Evolutionary conservation across 2,888 invertebrate genomes (phyloP).

Genomic region (Byasa hedistus): DNA sequence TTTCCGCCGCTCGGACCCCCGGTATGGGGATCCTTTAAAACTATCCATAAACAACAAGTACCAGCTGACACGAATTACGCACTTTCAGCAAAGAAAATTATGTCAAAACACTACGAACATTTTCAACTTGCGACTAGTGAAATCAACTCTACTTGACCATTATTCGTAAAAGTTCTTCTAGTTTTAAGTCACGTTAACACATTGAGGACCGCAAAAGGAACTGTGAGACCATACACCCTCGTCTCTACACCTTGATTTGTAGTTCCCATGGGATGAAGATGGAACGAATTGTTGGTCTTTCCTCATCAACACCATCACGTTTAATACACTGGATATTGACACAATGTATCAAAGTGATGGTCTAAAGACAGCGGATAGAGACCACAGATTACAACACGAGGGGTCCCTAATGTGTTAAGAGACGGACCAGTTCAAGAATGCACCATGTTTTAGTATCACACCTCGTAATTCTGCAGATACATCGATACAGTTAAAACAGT

Average conservation of each 20-base stretch:
- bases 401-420: no score
- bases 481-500: slow-evolving; percentile 50
- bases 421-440: slow-evolving; percentile 67
- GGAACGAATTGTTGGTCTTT: no score
- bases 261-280: no score
- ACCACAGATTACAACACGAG: no score
- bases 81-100: slow-evolving; percentile 82
- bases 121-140: slow-evolving; percentile 80
- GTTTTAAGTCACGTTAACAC: slow-evolving; percentile 55
- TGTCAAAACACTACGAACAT: slow-evolving; percentile 81
- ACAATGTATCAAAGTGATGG: no score
- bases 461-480: slow-evolving; percentile 67
- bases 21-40: slow-evolving; percentile 39
- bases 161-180: slow-evolving; percentile 68
- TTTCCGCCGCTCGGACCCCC: slow-evolving; percentile 58
- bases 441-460: slow-evolving; percentile 74
- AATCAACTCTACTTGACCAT: slow-evolving; percentile 81
- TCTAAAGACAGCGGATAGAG: no score
- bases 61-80: slow-evolving; percentile 81
- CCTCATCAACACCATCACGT: no score
- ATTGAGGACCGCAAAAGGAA: slow-evolving; percentile 39
- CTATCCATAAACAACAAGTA: slow-evolving; percentile 63
- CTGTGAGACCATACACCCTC: no score
- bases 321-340: no score
- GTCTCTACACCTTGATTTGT: no score